Conservation (phyloP, 2,797 vertebrate species). For the Amphiprion clarkii region DNA sequence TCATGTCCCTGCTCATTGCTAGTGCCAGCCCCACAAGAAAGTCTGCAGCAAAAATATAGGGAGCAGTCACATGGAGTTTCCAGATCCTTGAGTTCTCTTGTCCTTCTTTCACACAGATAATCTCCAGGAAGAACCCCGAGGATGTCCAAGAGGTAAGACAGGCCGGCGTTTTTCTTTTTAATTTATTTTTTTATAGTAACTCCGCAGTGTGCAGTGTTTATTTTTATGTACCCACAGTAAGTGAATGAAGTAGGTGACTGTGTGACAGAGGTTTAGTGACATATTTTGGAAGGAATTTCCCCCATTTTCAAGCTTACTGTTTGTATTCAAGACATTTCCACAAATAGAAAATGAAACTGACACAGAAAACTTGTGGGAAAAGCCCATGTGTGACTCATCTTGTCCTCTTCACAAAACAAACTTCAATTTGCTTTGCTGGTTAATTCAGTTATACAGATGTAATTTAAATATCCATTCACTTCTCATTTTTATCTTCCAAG, state of each 20-base stretch:
- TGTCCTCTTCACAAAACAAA: not conserved
- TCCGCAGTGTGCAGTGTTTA: not conserved
- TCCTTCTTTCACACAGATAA: conserved; percentile 85
- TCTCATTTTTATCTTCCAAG: too few relatives aligned
- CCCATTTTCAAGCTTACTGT: not conserved
- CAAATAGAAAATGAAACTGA: not conserved
- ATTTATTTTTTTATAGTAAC: not conserved
- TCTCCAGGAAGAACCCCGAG: conserved; percentile 96
- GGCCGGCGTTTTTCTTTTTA: not conserved
- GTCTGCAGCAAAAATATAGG: conserved; percentile 8
- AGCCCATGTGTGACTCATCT: not conserved
- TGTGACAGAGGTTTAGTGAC: not conserved
- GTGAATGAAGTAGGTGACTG: not conserved
- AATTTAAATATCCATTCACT: too few relatives aligned
- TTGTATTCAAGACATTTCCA: too few relatives aligned
- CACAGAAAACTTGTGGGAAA: not conserved
- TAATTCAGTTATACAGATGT: too few relatives aligned
- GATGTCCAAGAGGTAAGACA: conserved; percentile 97
- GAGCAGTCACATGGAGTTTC: not conserved
- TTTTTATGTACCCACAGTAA: not conserved
- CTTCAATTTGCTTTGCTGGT: too few relatives aligned
- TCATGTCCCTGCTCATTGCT: conserved; percentile 45
- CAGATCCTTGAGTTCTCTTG: conserved; percentile 7
- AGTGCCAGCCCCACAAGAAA: conserved; percentile 12
- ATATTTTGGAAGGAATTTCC: not conserved